A percentile compares a stretch with the other conserved stretches of the same genome.
These are phyloP conservation scores for Psophia crepitans DNA, from an alignment of 2,113 vertebrate genomes.

Conservation along the genomic window DNA sequence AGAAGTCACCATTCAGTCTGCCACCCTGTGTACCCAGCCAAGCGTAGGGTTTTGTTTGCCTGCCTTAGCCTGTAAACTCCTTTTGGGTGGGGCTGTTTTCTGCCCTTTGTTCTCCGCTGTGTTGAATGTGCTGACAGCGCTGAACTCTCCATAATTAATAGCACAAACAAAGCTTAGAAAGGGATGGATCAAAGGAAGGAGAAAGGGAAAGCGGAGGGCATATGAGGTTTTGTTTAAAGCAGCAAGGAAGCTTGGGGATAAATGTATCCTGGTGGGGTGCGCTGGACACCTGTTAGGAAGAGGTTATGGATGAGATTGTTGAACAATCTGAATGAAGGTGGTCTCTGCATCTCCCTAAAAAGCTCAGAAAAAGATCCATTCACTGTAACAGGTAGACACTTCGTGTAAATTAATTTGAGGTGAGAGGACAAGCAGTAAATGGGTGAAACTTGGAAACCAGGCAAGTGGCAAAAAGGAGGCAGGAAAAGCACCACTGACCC, in stretches of 20 bases:
- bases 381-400: not conserved
- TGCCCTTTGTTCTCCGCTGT: conserved; percentile 58
- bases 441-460: not conserved
- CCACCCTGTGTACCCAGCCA: not conserved
- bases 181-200: conserved; percentile 45
- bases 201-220: conserved; percentile 43
- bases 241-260: conserved; percentile 9
- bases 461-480: not conserved
- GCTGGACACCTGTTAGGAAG: conserved; percentile 35
- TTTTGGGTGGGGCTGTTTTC: conserved; percentile 59
- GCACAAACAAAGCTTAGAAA: conserved; percentile 44
- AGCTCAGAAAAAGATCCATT: not conserved
- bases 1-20: conserved; percentile 8
- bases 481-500: not conserved
- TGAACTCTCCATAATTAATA: conserved; percentile 63
- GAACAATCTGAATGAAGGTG: not conserved
- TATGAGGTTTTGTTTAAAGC: conserved; percentile 36
- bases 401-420: not conserved
- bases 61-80: conserved; percentile 62
- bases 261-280: conserved; percentile 9
- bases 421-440: not conserved
- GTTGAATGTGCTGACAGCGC: conserved; percentile 57
- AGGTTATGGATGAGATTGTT: not conserved
- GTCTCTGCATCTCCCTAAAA: not conserved
- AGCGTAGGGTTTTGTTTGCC: conserved; percentile 55